A percentile compares a stretch with the other conserved stretches of the same genome.
phyloP scores from a whole-genome alignment of 2,113 vertebrate species.

The Mirounga angustirostris region DNA sequence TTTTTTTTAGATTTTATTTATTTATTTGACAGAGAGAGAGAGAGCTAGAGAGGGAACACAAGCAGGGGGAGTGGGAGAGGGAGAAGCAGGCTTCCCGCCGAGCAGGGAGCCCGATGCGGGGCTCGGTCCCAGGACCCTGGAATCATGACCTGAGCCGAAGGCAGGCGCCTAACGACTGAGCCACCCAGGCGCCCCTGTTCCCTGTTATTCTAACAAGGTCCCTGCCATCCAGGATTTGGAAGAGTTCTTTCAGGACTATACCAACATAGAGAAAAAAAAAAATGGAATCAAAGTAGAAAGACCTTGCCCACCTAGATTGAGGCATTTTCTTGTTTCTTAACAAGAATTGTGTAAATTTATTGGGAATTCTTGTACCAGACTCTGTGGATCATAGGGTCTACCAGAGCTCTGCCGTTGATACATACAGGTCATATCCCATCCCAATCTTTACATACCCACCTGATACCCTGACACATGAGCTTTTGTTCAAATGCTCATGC shows the following conservation, averaged over 20 bases:
- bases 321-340: background rate
- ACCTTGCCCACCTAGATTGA: background rate
- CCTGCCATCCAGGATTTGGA: background rate
- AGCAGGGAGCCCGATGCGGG: too few species aligned
- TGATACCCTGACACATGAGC: accelerated
- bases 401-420: background rate
- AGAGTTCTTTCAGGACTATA: background rate
- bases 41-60: too few species aligned
- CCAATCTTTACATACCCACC: background rate
- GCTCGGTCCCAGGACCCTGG: too few species aligned
- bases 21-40: too few species aligned
- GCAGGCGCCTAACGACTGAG: too few species aligned
- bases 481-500: background rate
- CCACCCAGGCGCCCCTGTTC: background rate
- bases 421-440: background rate
- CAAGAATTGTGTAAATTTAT: background rate
- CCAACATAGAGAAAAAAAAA: background rate
- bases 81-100: too few species aligned
- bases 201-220: background rate
- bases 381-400: background rate
- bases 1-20: too few species aligned
- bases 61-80: too few species aligned
- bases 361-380: background rate
- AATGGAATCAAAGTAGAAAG: background rate
- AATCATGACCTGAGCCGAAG: too few species aligned